These are phyloP conservation scores for Ceratoteleas bidentatus DNA, from an alignment of 1,140 invertebrate genomes.

Conservation along the genomic window DNA sequence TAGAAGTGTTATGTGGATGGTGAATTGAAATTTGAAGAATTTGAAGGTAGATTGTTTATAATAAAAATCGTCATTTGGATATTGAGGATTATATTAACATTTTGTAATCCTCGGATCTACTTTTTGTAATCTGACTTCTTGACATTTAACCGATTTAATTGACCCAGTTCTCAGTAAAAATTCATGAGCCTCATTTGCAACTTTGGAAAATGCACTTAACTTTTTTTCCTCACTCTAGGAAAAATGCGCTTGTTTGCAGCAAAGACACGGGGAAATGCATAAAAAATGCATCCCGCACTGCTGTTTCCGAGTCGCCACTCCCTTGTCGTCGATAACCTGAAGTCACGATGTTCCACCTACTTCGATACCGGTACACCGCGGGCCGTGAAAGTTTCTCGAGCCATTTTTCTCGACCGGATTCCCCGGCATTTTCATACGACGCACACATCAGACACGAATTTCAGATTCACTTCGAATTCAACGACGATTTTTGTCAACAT, in stretches of 20 bases:
- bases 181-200: no score
- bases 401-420: constrained; percentile 62
- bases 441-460: constrained; percentile 12
- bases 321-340: constrained; percentile 28
- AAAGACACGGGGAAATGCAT: neutral
- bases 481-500: neutral
- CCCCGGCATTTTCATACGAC: constrained; percentile 34
- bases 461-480: constrained; percentile 3
- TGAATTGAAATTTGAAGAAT: no score
- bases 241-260: neutral
- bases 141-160: no score
- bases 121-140: no score
- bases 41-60: no score
- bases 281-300: neutral
- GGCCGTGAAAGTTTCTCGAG: constrained; percentile 64
- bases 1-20: no score
- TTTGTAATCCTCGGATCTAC: no score
- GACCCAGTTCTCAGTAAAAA: no score
- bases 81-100: no score
- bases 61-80: no score
- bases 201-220: no score
- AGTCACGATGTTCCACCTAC: constrained; percentile 63
- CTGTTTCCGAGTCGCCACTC: constrained; percentile 11
- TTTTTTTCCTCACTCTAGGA: no score
- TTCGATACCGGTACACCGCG: constrained; percentile 63